These are phyloP conservation scores for Liparis tanakae DNA, from an alignment of 2,797 vertebrate genomes.

Conservation along the genomic window DNA sequence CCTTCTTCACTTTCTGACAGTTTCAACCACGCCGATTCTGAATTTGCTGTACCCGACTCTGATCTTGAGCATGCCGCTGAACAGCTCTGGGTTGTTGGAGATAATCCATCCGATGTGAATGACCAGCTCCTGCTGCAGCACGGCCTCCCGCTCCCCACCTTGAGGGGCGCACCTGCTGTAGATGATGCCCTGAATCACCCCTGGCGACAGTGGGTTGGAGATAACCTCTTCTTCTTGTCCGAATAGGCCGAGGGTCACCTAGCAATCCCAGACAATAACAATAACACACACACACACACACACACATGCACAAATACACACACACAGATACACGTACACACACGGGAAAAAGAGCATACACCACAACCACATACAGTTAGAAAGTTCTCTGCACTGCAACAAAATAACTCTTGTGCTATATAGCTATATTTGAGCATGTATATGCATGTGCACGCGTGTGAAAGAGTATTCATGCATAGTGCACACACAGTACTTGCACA, in stretches of 20 bases:
- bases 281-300: background rate
- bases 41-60: slow-evolving; percentile 89
- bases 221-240: slow-evolving; percentile 97
- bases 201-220: slow-evolving; percentile 96
- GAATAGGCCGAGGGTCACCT: slow-evolving; percentile 98
- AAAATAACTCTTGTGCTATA: background rate
- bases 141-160: slow-evolving; percentile 91
- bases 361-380: background rate
- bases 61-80: slow-evolving; percentile 98
- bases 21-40: background rate
- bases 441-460: background rate
- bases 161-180: slow-evolving; percentile 90
- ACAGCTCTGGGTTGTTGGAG: slow-evolving; percentile 94
- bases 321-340: background rate
- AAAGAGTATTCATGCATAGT: slow-evolving; percentile 6
- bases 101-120: slow-evolving; percentile 99
- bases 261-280: slow-evolving; percentile 17
- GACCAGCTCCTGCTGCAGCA: slow-evolving; percentile 97
- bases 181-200: slow-evolving; percentile 95
- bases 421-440: background rate
- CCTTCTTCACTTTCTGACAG: too few species aligned
- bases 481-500: slow-evolving; percentile 4
- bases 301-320: background rate
- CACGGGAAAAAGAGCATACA: slow-evolving; percentile 2
- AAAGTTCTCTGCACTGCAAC: background rate